These are phyloP conservation scores for Drosophila prolongata DNA, from an alignment of 2,888 invertebrate species.

Conservation along the genomic window DNA sequence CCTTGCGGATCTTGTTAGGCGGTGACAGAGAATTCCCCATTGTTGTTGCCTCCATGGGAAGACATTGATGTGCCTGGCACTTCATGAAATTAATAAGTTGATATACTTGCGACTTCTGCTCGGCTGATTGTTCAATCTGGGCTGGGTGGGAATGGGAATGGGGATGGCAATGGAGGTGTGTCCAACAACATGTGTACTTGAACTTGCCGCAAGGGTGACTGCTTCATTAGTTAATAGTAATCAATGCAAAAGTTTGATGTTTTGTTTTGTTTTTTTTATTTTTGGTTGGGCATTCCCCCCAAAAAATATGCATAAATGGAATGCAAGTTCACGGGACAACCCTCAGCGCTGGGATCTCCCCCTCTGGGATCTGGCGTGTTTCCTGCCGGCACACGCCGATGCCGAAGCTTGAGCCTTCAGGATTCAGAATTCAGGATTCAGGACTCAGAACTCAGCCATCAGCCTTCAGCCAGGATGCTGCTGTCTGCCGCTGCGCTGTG, in stretches of 20 bases:
- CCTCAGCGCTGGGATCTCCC: constrained; percentile 19
- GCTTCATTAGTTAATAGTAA: constrained; percentile 47
- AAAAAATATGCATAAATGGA: constrained; percentile 32
- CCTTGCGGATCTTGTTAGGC: constrained; percentile 31
- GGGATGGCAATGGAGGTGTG: constrained; percentile 25
- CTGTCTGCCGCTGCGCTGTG: constrained; percentile 74
- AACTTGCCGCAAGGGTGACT: constrained; percentile 38
- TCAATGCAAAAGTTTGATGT: constrained; percentile 33
- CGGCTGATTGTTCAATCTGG: constrained; percentile 61
- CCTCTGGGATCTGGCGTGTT: constrained; percentile 54
- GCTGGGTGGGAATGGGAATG: neutral
- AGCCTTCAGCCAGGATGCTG: constrained; percentile 63
- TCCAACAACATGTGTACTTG: constrained; percentile 38
- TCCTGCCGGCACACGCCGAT: constrained; percentile 62
- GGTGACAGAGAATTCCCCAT: constrained; percentile 43
- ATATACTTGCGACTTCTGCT: constrained; percentile 73
- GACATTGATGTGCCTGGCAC: constrained; percentile 73
- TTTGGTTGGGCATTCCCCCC: constrained; percentile 17
- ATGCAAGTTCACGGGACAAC: constrained; percentile 24
- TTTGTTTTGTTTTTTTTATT: constrained; percentile 10
- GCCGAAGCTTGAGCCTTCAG: constrained; percentile 19
- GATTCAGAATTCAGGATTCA: constrained; percentile 11
- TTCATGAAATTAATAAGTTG: constrained; percentile 83
- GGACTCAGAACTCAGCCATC: constrained; percentile 4
- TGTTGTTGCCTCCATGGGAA: constrained; percentile 71